Evolutionary conservation across 1,140 invertebrate species (phyloP), one percentile per base, ranked within the genome.

Genomic region (Listronotus oregonensis): DNA sequence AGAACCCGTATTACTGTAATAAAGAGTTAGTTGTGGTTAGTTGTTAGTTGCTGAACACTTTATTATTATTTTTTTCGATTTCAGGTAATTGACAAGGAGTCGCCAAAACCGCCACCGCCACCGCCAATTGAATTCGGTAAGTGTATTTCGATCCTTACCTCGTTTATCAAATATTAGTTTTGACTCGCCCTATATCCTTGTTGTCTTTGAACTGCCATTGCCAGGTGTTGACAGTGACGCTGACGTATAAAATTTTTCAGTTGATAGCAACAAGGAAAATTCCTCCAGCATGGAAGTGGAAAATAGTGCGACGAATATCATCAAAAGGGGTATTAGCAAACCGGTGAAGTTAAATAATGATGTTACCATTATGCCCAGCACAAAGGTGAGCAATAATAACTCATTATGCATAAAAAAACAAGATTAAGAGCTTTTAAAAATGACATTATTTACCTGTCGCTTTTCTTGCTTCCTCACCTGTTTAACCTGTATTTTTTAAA

Each of bases 221-320:
- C 5, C 14, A 46, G 7, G 7, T 46, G 2, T 46, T 46, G 8
- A 46, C 7, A 15, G 14, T 43, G 18, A 51, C 43, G 17, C 49
- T 60, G 27, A 49, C 42, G 11, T 18, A 37, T 15, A 37, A 46
- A 17, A n/a, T 12, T 17, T 68, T 68, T 64, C 15, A 71, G 66
- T 52, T 44, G 68, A 72, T 14, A 67, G 61, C 39, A 72, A 67
- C 51, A 70, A 70, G 44, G 64, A 70, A 55, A 70, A 66, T 49
- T 69, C 67, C 10, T 27, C 65, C 11, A 51, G 14, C 32, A 47
- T 55, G 27, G 34, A 61, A 15, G 14, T 39, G 10, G 43, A 61
- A 17, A 47, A 49, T 32, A 39, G 27, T 12, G 21, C 57, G 14
- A 59, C 56, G 17, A 68, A 67, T 31, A 54, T 66, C 31, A 46